Base-by-base conservation (phyloP, 37 sponge, comb jelly and placozoan species). In the Agelas oroides region DNA sequence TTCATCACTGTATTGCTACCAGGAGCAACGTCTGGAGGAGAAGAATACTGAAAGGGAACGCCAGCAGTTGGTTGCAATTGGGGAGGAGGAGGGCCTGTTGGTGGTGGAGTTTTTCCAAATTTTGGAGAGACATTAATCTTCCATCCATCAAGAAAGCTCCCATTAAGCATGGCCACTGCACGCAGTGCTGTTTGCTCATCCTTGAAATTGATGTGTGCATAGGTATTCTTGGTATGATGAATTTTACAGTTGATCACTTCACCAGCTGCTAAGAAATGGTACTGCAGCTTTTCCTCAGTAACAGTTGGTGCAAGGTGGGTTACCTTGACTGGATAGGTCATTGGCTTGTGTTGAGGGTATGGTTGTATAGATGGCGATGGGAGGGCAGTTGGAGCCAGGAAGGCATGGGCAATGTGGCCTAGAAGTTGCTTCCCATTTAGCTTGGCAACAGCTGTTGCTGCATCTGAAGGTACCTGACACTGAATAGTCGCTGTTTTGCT, bases 371-470 rank as follows among this genome's bases (percentile, higher is more conserved):
- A 46, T 5, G 53, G 24, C 0, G 34, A 24, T 37, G 25, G 33
- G 46, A 46, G 46, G 23, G 53, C 24, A 1, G 34, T 25, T 37
- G 25, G 55, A 81, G 53, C 18, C 24, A 59, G 39, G 40, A n/a
- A 71, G 15, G 76, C 86, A 23, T 1, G 28, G 19, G 77, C 59
- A 36, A 5, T 65, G 3, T 58, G 69, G 11, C 78, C 86, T 11
- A 85, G 70, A 21, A 85, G 25, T 59, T 12, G 13, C 62, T 70
- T 77, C 23, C 77, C 71, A 66, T 84, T 28, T 21, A 84, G 66
- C 24, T 35, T 25, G 31, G 1, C 0, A 2, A 55, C 68, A 21
- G 64, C 76, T 32, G n/a, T 52, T 19, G 17, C 23, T 33, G 84
- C 84, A 84, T 84, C 84, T 16, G 33, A 20, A 2, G 25, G 19